These are phyloP conservation scores for Poeciliopsis turneri DNA, from an alignment of 2,797 vertebrate species.

Conservation along the genomic window DNA sequence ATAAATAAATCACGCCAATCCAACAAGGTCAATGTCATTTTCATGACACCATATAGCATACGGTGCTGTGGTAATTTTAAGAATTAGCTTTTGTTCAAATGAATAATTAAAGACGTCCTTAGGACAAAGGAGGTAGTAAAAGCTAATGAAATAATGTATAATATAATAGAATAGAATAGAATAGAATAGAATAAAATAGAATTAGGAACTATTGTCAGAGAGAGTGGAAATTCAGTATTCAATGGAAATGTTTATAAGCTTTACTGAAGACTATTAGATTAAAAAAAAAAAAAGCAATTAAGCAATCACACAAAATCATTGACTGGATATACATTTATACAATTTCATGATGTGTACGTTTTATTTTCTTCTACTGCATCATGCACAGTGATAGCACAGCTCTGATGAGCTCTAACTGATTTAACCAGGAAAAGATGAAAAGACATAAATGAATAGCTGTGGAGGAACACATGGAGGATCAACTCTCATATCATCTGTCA, in stretches of 20 bases:
- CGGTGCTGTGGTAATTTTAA: background rate
- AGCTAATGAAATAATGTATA: background rate
- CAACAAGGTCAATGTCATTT: background rate
- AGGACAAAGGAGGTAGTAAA: background rate
- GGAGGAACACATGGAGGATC: conserved; percentile 54
- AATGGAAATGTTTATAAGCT: too few species aligned
- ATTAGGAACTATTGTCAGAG: too few species aligned
- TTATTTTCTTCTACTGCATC: conserved; percentile 23
- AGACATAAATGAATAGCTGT: conserved; percentile 59
- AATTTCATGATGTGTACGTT: conserved; percentile 11
- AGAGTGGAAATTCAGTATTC: too few species aligned
- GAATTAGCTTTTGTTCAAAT: background rate
- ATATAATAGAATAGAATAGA: too few species aligned
- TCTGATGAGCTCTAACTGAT: conserved; percentile 56
- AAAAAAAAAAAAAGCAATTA: too few species aligned
- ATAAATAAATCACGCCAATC: background rate
- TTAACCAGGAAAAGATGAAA: conserved; percentile 64
- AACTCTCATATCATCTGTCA: conserved; percentile 52
- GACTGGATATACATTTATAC: conserved; percentile 22
- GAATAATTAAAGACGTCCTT: background rate
- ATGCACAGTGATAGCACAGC: conserved; percentile 42
- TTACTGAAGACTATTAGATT: too few species aligned
- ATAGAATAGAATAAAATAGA: too few species aligned
- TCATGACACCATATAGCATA: background rate
- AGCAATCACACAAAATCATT: too few species aligned